These are phyloP conservation scores for Epinephelus lanceolatus DNA, from an alignment of 2,113 vertebrate genomes.

Conservation along the genomic window DNA sequence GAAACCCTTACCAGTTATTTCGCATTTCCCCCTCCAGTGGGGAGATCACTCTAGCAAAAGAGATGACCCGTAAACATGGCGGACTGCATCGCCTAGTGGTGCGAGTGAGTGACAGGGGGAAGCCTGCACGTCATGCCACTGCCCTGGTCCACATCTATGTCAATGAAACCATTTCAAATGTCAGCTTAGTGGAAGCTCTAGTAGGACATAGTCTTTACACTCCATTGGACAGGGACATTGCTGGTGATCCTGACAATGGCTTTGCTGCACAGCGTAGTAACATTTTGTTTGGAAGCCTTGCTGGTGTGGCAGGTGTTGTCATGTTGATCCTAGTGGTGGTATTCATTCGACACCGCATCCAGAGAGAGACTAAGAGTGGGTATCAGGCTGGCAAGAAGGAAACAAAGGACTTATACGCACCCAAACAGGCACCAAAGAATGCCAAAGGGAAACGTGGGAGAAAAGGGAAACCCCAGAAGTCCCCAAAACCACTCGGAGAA, in stretches of 20 bases:
- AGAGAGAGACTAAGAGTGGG: slow-evolving; percentile 96
- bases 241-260: slow-evolving; percentile 94
- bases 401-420: slow-evolving; percentile 96
- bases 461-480: slow-evolving; percentile 94
- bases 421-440: slow-evolving; percentile 93
- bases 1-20: slow-evolving; percentile 97
- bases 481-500: slow-evolving; percentile 91
- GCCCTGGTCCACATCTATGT: slow-evolving; percentile 97
- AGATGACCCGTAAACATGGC: slow-evolving; percentile 93
- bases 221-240: slow-evolving; percentile 95
- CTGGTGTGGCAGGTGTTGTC: slow-evolving; percentile 94
- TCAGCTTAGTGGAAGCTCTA: slow-evolving; percentile 93
- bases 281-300: slow-evolving; percentile 96
- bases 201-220: slow-evolving; percentile 98
- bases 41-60: slow-evolving; percentile 95
- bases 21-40: slow-evolving; percentile 93
- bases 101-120: slow-evolving; percentile 95
- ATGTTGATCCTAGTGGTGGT: slow-evolving; percentile 93
- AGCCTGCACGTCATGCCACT: slow-evolving; percentile 92
- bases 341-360: slow-evolving; percentile 93
- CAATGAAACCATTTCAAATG: slow-evolving; percentile 96
- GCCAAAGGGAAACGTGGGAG: slow-evolving; percentile 93
- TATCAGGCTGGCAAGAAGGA: slow-evolving; percentile 99
- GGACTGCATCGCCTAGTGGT: slow-evolving; percentile 97
- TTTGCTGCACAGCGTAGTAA: slow-evolving; percentile 95